Evolutionary conservation across 2,797 vertebrate species (phyloP), one percentile per base, ranked within the genome.

Genomic region (Sebastes hubbsi): DNA sequence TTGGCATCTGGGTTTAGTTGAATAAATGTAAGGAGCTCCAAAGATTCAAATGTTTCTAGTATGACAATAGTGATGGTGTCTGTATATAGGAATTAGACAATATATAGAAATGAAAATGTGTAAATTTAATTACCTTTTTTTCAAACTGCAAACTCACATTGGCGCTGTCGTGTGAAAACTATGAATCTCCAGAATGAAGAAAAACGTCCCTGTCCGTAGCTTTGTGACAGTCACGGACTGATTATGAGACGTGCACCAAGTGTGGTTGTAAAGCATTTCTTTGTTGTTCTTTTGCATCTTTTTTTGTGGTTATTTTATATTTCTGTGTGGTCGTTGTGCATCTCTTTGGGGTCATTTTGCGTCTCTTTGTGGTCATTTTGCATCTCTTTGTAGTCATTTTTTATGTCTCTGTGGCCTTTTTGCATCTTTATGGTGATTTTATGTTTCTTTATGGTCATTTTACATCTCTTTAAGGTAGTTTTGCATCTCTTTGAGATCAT

Each of bases 1-100:
- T 54, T 80, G 30, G 55, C 32, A 29, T 81, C 32, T 32, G 18
- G 58, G 16, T 58, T 82, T 42, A 66, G 38, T n/a, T 80, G 69
- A 66, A 78, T 66, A 38, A 62, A 59, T 72, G 54, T 29, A 63
- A 71, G 11, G 6, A 30, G 36, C 61, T 60, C 13, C 62, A 59
- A 49, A 69, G 60, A 54, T 70, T 73, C 2, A 52, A 13, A 78
- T 68, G 4, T 75, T 75, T 60, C 14, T 30, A 27, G 5, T 62
- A 12, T 61, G 60, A 38, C 63, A 4, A 38, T 32, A 8, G 6
- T 2, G 9, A 56, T 16, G 20, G 13, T 68, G 10, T 22, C 13
- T 64, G 24, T 55, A 5, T 24, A 58, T n/a, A 22, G 2, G n/a
- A 58, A 22, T 62, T 42, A 42, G 13, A 42, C 0, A 42, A 42